Evolutionary conservation across 1,140 invertebrate species (phyloP).

Genomic region (Callitettix versicolor): DNA sequence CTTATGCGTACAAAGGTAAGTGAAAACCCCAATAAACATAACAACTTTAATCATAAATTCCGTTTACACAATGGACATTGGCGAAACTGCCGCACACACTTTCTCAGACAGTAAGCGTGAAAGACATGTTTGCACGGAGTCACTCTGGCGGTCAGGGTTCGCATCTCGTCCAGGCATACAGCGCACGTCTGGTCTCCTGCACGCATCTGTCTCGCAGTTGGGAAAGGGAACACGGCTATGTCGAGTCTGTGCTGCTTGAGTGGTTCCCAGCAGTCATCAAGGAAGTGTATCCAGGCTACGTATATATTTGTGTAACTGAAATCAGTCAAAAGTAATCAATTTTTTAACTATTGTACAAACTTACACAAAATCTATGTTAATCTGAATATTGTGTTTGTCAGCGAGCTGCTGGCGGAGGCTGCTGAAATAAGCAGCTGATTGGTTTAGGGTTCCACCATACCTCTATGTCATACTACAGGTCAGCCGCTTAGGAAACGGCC

Average conservation of each 20-base stretch:
- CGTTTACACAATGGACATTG: constrained; percentile 24
- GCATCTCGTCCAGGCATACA: constrained; percentile 24
- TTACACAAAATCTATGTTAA: background rate
- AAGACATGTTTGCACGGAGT: constrained; percentile 23
- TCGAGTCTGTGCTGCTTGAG: constrained; percentile 12
- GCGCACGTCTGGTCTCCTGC: constrained; percentile 11
- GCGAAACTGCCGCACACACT: constrained; percentile 20
- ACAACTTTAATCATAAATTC: constrained; percentile 2
- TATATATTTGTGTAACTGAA: constrained; percentile 19
- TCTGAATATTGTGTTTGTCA: too few species aligned
- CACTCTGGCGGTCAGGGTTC: constrained; percentile 16
- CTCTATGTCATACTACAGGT: too few species aligned
- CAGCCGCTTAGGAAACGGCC: too few species aligned
- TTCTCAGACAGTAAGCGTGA: constrained; percentile 20
- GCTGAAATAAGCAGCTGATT: too few species aligned
- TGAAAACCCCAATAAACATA: too few species aligned
- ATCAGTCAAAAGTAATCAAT: constrained; percentile 2
- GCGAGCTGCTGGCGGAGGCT: too few species aligned
- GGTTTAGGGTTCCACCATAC: too few species aligned
- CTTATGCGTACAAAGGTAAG: too few species aligned
- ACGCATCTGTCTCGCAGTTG: background rate
- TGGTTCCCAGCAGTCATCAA: constrained; percentile 16
- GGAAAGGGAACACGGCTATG: background rate
- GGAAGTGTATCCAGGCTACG: constrained; percentile 8
- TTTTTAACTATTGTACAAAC: background rate